Evolutionary conservation across 2,888 invertebrate species (phyloP).

Genomic region (Parthenolecanium corni): DNA sequence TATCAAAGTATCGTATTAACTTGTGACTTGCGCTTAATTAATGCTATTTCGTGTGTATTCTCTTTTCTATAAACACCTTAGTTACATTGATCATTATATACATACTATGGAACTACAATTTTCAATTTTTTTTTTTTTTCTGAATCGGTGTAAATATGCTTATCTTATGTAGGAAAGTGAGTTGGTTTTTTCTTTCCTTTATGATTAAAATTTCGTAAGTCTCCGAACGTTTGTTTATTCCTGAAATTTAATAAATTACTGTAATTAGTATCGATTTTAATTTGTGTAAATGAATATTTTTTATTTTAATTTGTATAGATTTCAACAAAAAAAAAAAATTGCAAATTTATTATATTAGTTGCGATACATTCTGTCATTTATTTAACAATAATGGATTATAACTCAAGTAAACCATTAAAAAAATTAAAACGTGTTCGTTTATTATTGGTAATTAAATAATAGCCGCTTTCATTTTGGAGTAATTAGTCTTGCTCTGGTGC

Average conservation of each 20-base stretch:
- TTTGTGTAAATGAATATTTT: conserved; percentile 22
- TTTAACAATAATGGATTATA: conserved; percentile 25
- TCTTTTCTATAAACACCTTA: too few species aligned
- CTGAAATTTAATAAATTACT: background rate
- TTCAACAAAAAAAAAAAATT: conserved; percentile 7
- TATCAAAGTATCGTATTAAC: too few species aligned
- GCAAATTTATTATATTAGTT: conserved; percentile 25
- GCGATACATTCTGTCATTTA: conserved; percentile 26
- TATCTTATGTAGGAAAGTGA: conserved; percentile 4
- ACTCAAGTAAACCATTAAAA: conserved; percentile 21
- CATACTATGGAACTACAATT: too few species aligned
- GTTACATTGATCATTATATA: too few species aligned
- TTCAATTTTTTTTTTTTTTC: background rate
- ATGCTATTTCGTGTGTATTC: too few species aligned
- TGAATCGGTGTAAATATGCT: conserved; percentile 6
- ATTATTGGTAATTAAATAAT: too few species aligned
- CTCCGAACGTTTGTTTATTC: conserved; percentile 16
- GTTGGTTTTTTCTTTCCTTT: conserved; percentile 18
- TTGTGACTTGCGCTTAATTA: too few species aligned
- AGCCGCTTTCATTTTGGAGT: too few species aligned
- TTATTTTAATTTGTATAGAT: conserved; percentile 26
- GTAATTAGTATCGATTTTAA: conserved; percentile 21
- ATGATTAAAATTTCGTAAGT: conserved; percentile 2
- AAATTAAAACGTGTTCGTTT: too few species aligned
- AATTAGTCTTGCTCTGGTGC: too few species aligned